Percentiles rank a stretch among this genome's conserved stretches.
These are phyloP conservation scores for Corythornis leucogaster DNA, from an alignment of 2,797 vertebrate genomes.

Conservation along the genomic window DNA sequence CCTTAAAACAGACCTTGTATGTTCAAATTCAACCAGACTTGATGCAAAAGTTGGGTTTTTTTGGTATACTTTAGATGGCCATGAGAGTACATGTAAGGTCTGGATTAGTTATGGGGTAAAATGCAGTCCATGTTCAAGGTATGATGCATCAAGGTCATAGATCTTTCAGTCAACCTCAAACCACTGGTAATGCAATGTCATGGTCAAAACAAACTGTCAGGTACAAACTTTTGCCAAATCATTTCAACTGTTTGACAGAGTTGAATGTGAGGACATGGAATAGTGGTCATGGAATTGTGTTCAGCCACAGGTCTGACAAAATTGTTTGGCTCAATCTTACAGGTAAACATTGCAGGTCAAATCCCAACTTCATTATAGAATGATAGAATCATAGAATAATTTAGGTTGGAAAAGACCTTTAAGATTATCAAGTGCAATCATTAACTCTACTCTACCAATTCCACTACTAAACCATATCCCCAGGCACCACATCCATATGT, in stretches of 20 bases:
- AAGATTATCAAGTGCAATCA: not conserved
- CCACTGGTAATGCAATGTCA: not conserved
- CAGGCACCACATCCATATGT: not conserved
- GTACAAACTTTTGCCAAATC: not conserved
- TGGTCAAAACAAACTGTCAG: not conserved
- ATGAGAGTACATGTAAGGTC: not conserved
- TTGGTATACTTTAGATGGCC: not conserved
- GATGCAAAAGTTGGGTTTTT: not conserved
- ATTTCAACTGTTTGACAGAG: not conserved
- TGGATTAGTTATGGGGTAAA: not conserved
- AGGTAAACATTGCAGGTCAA: not conserved
- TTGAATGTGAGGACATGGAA: not conserved
- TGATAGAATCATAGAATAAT: not conserved
- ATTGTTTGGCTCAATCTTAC: not conserved
- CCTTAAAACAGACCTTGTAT: not conserved
- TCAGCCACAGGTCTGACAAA: not conserved
- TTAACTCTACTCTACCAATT: not conserved
- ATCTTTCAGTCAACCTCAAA: not conserved
- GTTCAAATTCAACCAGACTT: not conserved
- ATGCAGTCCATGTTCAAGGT: not conserved
- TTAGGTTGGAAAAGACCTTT: not conserved
- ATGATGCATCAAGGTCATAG: not conserved
- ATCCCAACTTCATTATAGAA: not conserved
- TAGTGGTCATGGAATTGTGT: not conserved
- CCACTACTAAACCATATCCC: not conserved